These are phyloP conservation scores for Scaptomyza cyrtandrae DNA, from an alignment of 2,888 invertebrate genomes.

Conservation along the genomic window DNA sequence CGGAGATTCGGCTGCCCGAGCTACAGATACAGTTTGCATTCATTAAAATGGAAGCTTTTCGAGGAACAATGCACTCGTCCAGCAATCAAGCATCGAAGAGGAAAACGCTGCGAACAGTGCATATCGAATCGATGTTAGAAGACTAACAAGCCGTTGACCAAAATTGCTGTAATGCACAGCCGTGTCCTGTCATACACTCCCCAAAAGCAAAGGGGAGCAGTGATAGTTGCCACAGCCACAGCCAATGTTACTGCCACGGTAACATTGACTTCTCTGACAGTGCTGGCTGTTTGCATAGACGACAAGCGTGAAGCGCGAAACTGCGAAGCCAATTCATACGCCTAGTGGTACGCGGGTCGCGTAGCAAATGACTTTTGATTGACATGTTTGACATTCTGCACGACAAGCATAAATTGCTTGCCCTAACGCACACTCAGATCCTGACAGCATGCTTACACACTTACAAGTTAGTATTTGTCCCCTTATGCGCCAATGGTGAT, in stretches of 20 bases:
- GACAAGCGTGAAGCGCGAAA: slow-evolving; percentile 14
- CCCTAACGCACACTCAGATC: not conserved
- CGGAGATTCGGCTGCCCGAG: not conserved
- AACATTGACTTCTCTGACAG: slow-evolving; percentile 5
- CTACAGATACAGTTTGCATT: slow-evolving; percentile 8
- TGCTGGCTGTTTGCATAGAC: slow-evolving; percentile 15
- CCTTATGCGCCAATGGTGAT: slow-evolving; percentile 47
- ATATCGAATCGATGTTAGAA: slow-evolving; percentile 29
- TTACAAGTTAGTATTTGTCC: not conserved
- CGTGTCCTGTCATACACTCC: slow-evolving; percentile 49
- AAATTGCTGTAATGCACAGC: slow-evolving; percentile 67
- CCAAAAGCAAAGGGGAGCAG: slow-evolving; percentile 15
- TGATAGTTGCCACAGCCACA: slow-evolving; percentile 7
- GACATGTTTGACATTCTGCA: slow-evolving; percentile 78
- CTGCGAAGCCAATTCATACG: slow-evolving; percentile 51
- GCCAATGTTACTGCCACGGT: slow-evolving; percentile 7
- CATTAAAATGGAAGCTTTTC: slow-evolving; percentile 15
- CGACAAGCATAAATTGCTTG: slow-evolving; percentile 73
- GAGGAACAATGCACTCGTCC: slow-evolving; percentile 17
- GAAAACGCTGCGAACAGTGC: not conserved
- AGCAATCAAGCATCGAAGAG: slow-evolving; percentile 7
- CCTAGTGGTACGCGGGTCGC: slow-evolving; percentile 49
- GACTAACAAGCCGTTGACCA: slow-evolving; percentile 31
- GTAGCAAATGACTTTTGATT: slow-evolving; percentile 76
- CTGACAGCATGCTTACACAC: not conserved